phyloP scores from a whole-genome alignment of 2,113 vertebrate species.

The Lamprotornis superbus region DNA sequence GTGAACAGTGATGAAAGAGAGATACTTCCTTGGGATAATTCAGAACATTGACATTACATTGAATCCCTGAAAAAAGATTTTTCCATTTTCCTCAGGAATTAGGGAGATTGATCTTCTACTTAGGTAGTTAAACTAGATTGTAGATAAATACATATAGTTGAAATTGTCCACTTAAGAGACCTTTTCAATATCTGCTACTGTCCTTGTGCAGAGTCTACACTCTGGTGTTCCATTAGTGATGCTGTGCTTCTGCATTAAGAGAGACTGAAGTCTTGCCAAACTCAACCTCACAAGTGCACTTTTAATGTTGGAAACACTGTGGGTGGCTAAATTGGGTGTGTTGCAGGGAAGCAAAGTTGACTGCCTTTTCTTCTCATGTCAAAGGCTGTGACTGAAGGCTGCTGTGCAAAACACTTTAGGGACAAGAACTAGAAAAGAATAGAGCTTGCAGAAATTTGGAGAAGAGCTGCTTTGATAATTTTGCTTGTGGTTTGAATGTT shows the following conservation, averaged over 20 bases:
- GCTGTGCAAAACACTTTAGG: neutral
- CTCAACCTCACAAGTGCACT: neutral
- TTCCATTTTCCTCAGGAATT: neutral
- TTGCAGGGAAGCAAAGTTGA: neutral
- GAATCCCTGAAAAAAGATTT: neutral
- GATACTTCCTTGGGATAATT: neutral
- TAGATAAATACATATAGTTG: neutral
- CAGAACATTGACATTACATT: rapidly evolving
- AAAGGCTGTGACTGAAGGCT: neutral
- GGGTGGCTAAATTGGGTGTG: neutral
- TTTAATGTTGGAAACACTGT: neutral
- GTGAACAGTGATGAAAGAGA: neutral
- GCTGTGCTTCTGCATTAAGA: neutral
- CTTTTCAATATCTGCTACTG: neutral
- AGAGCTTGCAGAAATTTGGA: neutral
- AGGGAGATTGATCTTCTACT: neutral
- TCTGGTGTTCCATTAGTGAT: neutral
- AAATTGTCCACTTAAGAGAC: neutral
- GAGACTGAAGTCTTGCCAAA: neutral
- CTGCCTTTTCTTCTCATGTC: neutral
- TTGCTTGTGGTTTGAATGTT: neutral
- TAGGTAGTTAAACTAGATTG: neutral
- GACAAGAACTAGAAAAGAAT: neutral
- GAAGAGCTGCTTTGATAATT: neutral
- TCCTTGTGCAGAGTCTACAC: neutral